Percentiles rank a stretch among this genome's conserved stretches.
Conservation (phyloP, 2,888 invertebrate genomes). For the Volucella bombylans region DNA sequence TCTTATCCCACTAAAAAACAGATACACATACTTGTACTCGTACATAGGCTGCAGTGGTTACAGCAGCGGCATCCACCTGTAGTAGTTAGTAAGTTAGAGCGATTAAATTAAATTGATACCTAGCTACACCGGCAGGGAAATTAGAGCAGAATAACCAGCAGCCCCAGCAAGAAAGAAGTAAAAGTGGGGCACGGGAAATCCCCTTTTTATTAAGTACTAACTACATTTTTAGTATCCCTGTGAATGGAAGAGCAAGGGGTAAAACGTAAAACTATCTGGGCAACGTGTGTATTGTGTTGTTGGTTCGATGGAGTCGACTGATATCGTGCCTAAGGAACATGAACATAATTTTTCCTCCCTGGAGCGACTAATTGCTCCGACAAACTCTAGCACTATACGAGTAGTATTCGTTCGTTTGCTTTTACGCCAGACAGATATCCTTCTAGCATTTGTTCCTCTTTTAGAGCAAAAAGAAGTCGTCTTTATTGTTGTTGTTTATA, state of each 20-base stretch:
- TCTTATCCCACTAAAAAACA: conserved; percentile 7
- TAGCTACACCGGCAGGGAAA: conserved; percentile 33
- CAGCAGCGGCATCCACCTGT: conserved; percentile 60
- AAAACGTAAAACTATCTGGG: conserved; percentile 24
- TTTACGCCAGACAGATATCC: conserved; percentile 66
- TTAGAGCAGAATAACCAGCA: conserved; percentile 48
- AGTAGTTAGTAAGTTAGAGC: conserved; percentile 39
- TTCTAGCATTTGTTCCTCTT: conserved; percentile 46
- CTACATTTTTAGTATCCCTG: conserved; percentile 56
- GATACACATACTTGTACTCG: neutral
- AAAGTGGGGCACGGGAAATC: neutral
- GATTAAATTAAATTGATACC: conserved; percentile 69
- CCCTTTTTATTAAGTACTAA: conserved; percentile 67
- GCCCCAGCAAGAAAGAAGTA: conserved; percentile 34
- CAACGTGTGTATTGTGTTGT: conserved; percentile 33
- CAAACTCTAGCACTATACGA: conserved; percentile 27
- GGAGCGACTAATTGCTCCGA: conserved; percentile 67
- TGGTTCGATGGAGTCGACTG: conserved; percentile 63
- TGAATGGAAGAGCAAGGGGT: conserved; percentile 8
- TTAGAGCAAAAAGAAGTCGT: conserved; percentile 22
- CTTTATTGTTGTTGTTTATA: conserved; percentile 1
- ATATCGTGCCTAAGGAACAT: conserved; percentile 66
- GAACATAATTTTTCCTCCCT: conserved; percentile 62
- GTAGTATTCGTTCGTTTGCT: neutral
- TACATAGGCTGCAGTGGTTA: neutral